These are phyloP conservation scores for Ceratosolen fusciceps DNA, from an alignment of 1,140 invertebrate species.

Conservation along the genomic window DNA sequence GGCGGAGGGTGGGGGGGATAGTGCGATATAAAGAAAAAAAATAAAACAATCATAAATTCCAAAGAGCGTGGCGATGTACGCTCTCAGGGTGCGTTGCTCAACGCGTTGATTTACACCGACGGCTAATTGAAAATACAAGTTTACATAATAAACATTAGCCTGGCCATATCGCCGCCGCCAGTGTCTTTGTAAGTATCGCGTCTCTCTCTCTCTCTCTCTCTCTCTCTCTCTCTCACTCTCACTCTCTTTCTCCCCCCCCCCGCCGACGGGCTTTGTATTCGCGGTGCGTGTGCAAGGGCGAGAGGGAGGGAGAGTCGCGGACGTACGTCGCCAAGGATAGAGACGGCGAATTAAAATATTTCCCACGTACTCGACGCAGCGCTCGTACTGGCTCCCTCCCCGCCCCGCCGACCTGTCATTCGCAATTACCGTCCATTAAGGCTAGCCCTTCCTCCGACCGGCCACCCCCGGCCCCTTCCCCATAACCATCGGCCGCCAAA, in stretches of 20 bases:
- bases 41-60: no score
- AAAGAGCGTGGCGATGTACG: no score
- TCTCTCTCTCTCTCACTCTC: no score
- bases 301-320: background rate
- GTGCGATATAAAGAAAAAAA: no score
- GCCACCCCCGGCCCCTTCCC: no score
- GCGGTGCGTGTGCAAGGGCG: no score
- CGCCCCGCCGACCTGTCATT: constrained; percentile 38
- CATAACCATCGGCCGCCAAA: no score
- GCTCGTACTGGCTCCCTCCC: background rate
- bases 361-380: constrained; percentile 35
- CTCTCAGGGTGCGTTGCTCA: background rate
- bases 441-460: constrained; percentile 23
- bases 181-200: background rate
- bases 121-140: background rate
- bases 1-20: no score
- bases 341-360: constrained; percentile 28
- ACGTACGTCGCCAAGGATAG: background rate
- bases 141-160: background rate
- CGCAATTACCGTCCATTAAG: constrained; percentile 48
- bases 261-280: no score
- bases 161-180: no score
- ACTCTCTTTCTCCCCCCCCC: no score
- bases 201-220: no score
- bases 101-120: background rate